Conservation (phyloP, 2,113 vertebrate species). For the Odocoileus virginianus region DNA sequence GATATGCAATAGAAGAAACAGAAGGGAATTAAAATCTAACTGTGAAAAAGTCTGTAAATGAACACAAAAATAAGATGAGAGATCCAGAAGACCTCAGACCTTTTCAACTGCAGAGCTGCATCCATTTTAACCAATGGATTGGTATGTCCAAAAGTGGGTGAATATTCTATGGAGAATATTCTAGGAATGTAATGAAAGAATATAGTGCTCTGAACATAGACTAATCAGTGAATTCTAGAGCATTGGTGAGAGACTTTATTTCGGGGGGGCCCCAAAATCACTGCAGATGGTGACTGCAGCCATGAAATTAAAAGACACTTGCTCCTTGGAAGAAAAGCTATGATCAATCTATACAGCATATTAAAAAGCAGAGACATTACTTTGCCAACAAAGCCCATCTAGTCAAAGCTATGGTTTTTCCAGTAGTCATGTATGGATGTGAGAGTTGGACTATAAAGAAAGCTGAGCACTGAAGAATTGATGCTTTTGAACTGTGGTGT, state of each 20-base stretch:
- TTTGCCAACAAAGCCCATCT: not conserved
- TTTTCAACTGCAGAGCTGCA: not conserved
- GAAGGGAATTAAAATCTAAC: not conserved
- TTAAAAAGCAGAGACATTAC: not conserved
- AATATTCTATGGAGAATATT: not conserved
- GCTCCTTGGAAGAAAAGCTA: not conserved
- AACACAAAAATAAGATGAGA: not conserved
- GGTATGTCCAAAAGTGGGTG: not conserved
- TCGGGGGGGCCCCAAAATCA: not conserved
- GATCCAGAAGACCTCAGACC: not conserved
- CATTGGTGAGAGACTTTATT: not conserved
- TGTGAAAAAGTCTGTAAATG: not conserved
- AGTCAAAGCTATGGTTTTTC: not conserved
- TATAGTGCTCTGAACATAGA: not conserved
- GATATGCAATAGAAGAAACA: not conserved
- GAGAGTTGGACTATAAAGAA: not conserved
- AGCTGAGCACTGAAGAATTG: rapidly evolving
- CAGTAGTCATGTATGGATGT: not conserved
- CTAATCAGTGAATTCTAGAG: not conserved
- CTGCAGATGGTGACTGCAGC: not conserved
- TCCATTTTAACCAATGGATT: not conserved
- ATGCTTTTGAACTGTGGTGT: not conserved
- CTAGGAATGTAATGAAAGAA: not conserved
- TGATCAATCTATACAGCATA: not conserved
- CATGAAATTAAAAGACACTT: not conserved